phyloP scores from a whole-genome alignment of 1,140 invertebrate genomes.

The Marisa cornuarietis region DNA sequence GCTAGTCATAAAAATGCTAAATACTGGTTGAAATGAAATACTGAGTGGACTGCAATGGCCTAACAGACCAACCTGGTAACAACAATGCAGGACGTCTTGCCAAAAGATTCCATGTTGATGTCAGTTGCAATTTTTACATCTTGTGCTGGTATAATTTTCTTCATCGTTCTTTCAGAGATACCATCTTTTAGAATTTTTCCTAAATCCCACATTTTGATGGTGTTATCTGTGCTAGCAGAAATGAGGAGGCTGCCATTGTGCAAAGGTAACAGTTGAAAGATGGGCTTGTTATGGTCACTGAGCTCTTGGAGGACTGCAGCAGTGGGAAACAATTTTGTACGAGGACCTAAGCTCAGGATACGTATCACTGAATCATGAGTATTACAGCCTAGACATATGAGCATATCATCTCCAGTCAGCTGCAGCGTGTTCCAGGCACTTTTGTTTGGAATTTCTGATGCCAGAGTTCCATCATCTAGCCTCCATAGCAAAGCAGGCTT shows the following conservation, averaged over 20 bases:
- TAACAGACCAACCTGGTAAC: constrained; percentile 9
- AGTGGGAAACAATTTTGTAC: constrained; percentile 17
- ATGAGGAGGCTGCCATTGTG: neutral
- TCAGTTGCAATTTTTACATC: neutral
- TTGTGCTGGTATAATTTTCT: neutral
- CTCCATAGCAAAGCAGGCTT: constrained; percentile 5
- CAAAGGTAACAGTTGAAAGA: constrained; percentile 32
- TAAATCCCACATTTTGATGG: constrained; percentile 44
- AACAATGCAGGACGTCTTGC: constrained; percentile 9
- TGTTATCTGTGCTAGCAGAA: constrained; percentile 34
- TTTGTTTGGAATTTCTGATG: neutral
- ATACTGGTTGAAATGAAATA: no score
- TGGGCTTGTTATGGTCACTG: constrained; percentile 35
- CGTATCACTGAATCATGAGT: neutral
- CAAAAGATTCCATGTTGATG: neutral
- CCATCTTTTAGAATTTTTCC: constrained; percentile 27
- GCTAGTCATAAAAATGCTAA: no score
- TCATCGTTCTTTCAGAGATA: neutral
- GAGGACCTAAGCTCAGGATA: constrained; percentile 27
- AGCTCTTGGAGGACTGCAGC: constrained; percentile 36
- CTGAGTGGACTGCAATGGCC: no score
- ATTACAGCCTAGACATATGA: constrained; percentile 9
- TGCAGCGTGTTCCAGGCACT: constrained; percentile 2
- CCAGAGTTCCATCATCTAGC: constrained; percentile 9
- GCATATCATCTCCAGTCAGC: constrained; percentile 4